A percentile compares a stretch with the other conserved stretches of the same genome.
Conservation (phyloP, 2,888 invertebrate species). For the Cephalotes varians region DNA sequence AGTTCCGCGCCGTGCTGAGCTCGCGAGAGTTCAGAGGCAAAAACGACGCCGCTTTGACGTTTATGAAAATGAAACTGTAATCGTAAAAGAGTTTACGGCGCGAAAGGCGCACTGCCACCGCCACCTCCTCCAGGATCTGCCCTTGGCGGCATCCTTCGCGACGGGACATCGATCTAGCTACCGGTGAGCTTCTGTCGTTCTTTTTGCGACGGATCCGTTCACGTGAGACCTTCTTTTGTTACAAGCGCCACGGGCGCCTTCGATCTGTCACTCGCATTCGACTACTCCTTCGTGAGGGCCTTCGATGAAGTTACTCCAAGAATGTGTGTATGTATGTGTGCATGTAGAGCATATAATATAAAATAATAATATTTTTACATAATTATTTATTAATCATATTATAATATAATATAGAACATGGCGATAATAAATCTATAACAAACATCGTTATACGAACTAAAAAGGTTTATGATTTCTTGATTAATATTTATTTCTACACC, state of each 20-base stretch:
- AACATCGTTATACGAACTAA: not conserved
- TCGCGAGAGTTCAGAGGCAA: slow-evolving; percentile 52
- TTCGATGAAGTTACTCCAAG: not conserved
- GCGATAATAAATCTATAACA: not conserved
- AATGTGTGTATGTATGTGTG: not conserved
- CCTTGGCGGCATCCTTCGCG: slow-evolving; percentile 54
- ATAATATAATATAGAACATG: not conserved
- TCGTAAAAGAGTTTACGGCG: slow-evolving; percentile 84
- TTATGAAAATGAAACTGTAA: slow-evolving; percentile 86
- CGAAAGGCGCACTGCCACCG: slow-evolving; percentile 61
- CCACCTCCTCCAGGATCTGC: slow-evolving; percentile 47
- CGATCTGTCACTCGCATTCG: not conserved
- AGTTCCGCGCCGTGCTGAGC: slow-evolving; percentile 5
- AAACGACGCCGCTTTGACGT: slow-evolving; percentile 80
- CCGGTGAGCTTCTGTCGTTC: not conserved
- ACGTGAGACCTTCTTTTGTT: not conserved
- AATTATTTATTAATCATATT: not conserved
- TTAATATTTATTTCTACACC: not conserved
- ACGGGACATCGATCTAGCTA: slow-evolving; percentile 11
- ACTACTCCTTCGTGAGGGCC: not conserved
- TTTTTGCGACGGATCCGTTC: not conserved
- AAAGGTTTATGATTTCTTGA: not conserved
- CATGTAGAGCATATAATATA: not conserved
- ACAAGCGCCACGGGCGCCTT: not conserved
- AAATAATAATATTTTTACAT: not conserved